A percentile compares a stretch with the other conserved stretches of the same genome.
Evolutionary conservation across 2,113 vertebrate genomes (phyloP).

Genomic region (Corythaeola cristata): DNA sequence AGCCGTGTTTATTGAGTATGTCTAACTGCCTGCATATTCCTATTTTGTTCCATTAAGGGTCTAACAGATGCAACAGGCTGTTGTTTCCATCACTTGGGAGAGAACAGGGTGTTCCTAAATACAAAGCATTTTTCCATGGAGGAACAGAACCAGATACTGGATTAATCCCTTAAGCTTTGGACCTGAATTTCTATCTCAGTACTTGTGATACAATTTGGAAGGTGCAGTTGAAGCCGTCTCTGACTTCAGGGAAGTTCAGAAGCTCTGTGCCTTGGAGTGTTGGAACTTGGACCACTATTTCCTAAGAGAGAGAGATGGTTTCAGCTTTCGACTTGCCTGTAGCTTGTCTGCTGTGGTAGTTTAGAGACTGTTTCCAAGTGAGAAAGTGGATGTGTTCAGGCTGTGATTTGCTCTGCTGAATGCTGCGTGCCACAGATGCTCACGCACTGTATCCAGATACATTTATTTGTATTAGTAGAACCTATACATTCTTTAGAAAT

Average conservation of each 20-base stretch:
- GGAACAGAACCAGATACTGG: background rate
- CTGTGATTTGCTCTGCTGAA: background rate
- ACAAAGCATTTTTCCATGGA: background rate
- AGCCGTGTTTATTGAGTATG: background rate
- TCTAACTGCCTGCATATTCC: background rate
- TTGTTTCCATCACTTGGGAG: background rate
- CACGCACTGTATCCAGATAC: background rate
- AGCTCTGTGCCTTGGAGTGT: background rate
- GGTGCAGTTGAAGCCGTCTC: background rate
- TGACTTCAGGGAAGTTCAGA: background rate
- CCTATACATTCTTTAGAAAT: background rate
- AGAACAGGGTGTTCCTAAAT: background rate
- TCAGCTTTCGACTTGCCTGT: background rate
- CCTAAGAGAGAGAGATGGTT: background rate
- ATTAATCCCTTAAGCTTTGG: background rate
- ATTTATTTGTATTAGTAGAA: background rate
- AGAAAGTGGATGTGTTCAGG: background rate
- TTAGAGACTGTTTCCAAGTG: background rate
- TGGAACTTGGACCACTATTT: background rate
- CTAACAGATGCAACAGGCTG: background rate
- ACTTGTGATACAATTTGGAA: background rate
- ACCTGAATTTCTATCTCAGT: background rate
- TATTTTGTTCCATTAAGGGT: background rate
- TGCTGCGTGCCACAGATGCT: background rate
- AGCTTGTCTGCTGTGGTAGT: background rate